Evolutionary conservation across 2,113 vertebrate species (phyloP), one percentile per base, ranked within the genome.

Genomic region (Protomyctophum bolini): DNA sequence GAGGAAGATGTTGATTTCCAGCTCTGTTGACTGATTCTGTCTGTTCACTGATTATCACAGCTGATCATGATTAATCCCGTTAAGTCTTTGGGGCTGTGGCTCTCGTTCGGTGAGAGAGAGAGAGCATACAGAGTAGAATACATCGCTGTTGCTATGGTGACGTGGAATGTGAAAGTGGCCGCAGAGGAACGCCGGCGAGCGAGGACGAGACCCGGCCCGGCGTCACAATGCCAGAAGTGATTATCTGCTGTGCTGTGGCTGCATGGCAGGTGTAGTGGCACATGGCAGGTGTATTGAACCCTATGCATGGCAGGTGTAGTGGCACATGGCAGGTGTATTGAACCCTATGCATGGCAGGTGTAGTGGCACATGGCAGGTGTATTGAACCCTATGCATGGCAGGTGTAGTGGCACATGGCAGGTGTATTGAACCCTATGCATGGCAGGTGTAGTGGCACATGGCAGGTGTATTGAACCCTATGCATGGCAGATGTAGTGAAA

Each of bases 131-230:
- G 74, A 85, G 83, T 80, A 57, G 64, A 21, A 21, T 21, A 21
- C 2, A 21, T 21, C 21, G 73, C 81, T 70, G 90, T 92, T 91
- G 82, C 91, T 74, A 91, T 92, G 88, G 83, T 55, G 50, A 93
- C 71, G 72, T 59, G 81, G 66, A 70, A 63, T 10, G 50, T 64
- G 76, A 63, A 80, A 86, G 84, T 46, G 72, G 66, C 60, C 81
- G 74, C 71, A 54, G 77, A 77, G 70, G 80, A 77, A 70, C 11
- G 33, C 63, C 21, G 21, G 21, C 12, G 50, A 68, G 85, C 33
- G 85, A 81, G 86, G 89, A 89, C 62, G n/a, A 86, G 80, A 79
- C 69, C 77, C 57, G 79, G 89, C 73, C 72, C 11, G 33, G 5
- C 74, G 82, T 81, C 76, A 89, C 87, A 76, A 75, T 14, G 63